phyloP scores from a whole-genome alignment of 2,113 vertebrate species.

The Verasper variegatus region DNA sequence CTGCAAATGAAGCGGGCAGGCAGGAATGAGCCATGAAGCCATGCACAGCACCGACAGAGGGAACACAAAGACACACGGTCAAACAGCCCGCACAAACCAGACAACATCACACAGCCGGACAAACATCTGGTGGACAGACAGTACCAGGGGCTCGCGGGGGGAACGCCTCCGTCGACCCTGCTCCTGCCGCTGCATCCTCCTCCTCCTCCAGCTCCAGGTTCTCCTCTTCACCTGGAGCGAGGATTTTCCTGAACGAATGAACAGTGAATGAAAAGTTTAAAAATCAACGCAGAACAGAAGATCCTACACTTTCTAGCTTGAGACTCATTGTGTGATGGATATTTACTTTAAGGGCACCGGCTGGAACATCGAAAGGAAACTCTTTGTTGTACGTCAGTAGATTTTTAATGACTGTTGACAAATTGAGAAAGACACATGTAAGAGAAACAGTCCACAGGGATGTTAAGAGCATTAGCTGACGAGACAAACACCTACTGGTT shows the following conservation, averaged over 20 bases:
- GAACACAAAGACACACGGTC: constrained; percentile 46
- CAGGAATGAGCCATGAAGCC: constrained; percentile 81
- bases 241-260: constrained; percentile 87
- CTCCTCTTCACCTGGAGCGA: constrained; percentile 97
- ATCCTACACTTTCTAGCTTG: no score
- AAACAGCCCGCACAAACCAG: constrained; percentile 25
- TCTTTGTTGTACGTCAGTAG: constrained; percentile 96
- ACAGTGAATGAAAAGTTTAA: not conserved
- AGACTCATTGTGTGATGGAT: not conserved
- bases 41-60: constrained; percentile 78
- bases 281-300: no score
- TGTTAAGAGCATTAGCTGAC: not conserved
- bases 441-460: not conserved
- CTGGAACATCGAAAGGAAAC: constrained; percentile 98
- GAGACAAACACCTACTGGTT: constrained; percentile 83
- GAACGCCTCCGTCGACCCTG: constrained; percentile 88
- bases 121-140: not conserved
- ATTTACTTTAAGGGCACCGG: constrained; percentile 94
- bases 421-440: constrained; percentile 6
- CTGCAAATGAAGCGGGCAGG: constrained; percentile 72
- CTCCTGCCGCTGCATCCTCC: constrained; percentile 90
- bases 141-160: constrained; percentile 90
- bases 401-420: constrained; percentile 91
- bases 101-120: not conserved
- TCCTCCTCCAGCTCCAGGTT: constrained; percentile 96